Percentiles rank a stretch among this genome's conserved stretches.
phyloP scores from a whole-genome alignment of 2,113 vertebrate species.

The Atrichornis clamosus region DNA sequence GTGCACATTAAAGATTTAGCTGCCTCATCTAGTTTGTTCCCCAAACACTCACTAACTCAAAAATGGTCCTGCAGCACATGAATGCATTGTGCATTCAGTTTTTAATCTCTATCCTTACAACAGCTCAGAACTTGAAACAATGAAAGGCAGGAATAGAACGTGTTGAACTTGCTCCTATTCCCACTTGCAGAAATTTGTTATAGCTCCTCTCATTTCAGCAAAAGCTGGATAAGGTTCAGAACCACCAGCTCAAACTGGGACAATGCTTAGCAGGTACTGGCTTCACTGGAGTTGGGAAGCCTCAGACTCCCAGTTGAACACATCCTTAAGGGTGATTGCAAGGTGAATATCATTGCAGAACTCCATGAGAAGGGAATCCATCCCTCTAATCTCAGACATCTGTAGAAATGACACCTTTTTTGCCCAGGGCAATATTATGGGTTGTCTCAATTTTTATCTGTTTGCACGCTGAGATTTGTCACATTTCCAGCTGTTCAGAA shows the following conservation, averaged over 20 bases:
- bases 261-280: not conserved
- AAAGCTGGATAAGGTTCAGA: not conserved
- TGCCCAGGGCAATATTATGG: not conserved
- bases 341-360: not conserved
- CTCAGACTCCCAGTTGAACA: not conserved
- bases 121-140: not conserved
- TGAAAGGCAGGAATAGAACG: not conserved
- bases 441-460: slow-evolving; percentile 11
- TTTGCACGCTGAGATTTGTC: not conserved
- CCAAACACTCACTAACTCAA: not conserved
- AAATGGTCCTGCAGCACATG: not conserved
- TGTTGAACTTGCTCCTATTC: not conserved
- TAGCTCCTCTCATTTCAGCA: not conserved
- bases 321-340: not conserved
- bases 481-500: slow-evolving; percentile 13
- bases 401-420: not conserved
- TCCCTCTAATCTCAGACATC: not conserved
- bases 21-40: not conserved
- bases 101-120: not conserved
- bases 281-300: not conserved
- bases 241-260: not conserved
- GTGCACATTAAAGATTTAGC: not conserved
- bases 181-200: not conserved
- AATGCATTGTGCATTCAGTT: not conserved
- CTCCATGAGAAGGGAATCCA: not conserved